These are phyloP conservation scores for Drosophila mimica DNA, from an alignment of 2,888 invertebrate genomes.

Conservation along the genomic window DNA sequence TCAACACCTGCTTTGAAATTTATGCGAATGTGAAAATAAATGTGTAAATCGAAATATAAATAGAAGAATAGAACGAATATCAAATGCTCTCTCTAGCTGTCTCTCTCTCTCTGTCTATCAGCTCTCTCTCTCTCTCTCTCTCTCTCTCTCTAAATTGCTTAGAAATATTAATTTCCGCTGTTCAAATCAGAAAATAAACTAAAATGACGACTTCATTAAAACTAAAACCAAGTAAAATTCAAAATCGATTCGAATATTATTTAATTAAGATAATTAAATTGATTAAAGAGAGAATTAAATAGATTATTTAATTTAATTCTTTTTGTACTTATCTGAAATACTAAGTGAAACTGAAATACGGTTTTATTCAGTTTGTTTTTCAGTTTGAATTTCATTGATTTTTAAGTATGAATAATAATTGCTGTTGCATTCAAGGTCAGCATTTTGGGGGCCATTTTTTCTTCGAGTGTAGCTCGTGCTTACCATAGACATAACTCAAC, in stretches of 20 bases:
- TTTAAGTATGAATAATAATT: neutral
- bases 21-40: conserved; percentile 1
- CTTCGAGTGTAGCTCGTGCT: neutral
- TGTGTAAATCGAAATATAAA: neutral
- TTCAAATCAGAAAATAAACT: neutral
- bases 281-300: neutral
- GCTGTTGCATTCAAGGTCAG: no score
- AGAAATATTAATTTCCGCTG: no score
- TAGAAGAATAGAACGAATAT: neutral
- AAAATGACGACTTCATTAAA: neutral
- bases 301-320: neutral
- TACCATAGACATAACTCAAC: conserved; percentile 25
- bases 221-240: neutral
- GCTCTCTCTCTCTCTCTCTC: no score
- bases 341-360: no score
- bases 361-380: no score
- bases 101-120: neutral
- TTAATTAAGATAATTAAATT: rapidly evolving
- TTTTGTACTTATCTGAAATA: neutral
- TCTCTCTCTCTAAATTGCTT: neutral
- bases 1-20: conserved; percentile 26
- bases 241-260: neutral
- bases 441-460: neutral
- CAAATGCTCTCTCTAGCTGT: neutral
- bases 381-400: no score